A percentile compares a stretch with the other conserved stretches of the same genome.
Evolutionary conservation across 1,140 invertebrate genomes (phyloP).

Genomic region (Diachasma alloeum): DNA sequence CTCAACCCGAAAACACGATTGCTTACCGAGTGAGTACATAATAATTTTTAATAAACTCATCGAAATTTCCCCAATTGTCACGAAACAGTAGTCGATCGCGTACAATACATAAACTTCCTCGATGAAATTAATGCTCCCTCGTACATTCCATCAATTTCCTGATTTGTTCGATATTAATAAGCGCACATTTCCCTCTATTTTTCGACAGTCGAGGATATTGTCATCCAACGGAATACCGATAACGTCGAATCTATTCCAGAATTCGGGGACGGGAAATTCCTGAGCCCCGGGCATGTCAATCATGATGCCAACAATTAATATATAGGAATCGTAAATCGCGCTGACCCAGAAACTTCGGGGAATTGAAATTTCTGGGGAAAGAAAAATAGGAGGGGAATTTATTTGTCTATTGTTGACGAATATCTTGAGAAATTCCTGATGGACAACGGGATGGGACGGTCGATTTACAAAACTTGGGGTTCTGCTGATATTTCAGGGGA

Average conservation of each 20-base stretch:
- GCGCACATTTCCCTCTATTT: neutral
- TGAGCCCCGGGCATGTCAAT: neutral
- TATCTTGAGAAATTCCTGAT: too few species aligned
- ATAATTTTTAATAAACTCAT: neutral
- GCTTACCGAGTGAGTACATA: constrained; percentile 63
- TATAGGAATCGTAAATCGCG: neutral
- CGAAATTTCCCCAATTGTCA: too few species aligned
- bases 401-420: too few species aligned
- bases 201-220: neutral
- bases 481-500: too few species aligned
- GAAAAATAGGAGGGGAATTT: too few species aligned
- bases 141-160: neutral
- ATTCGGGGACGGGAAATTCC: neutral
- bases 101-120: too few species aligned
- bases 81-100: too few species aligned
- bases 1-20: constrained; percentile 65
- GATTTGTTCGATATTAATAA: neutral
- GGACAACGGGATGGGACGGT: too few species aligned
- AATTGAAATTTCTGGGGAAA: too few species aligned
- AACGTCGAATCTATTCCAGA: neutral
- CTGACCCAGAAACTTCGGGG: neutral
- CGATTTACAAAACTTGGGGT: too few species aligned
- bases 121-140: too few species aligned
- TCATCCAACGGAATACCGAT: neutral
- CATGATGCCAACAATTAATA: neutral